These are phyloP conservation scores for Halictus quadricinctus DNA, from an alignment of 2,888 invertebrate genomes.

Conservation along the genomic window DNA sequence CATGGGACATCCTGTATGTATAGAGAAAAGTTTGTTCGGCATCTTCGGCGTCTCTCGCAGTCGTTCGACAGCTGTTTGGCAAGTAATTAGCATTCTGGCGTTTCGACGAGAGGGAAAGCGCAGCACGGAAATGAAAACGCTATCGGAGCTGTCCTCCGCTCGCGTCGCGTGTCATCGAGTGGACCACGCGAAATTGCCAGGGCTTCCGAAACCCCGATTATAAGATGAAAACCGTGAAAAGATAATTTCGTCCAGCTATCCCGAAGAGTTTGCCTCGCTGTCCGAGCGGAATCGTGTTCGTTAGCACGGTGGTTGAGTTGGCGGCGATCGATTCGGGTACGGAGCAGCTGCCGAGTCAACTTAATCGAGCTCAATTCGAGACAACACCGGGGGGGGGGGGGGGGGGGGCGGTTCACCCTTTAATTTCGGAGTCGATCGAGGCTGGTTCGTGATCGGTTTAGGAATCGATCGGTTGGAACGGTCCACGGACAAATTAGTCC, in stretches of 20 bases:
- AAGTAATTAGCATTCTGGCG: neutral
- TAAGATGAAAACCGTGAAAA: too few relatives aligned
- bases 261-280: neutral
- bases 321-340: neutral
- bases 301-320: neutral
- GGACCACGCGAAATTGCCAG: constrained; percentile 20
- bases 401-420: neutral
- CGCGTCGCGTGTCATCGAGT: constrained; percentile 28
- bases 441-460: neutral
- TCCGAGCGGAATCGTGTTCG: neutral
- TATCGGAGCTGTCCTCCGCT: neutral
- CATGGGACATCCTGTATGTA: neutral
- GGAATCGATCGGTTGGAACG: neutral
- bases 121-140: constrained; percentile 1
- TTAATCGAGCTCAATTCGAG: neutral
- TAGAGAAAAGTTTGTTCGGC: neutral
- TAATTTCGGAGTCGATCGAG: neutral
- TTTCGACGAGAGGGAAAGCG: neutral
- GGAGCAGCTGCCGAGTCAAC: neutral
- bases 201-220: constrained; percentile 7
- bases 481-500: neutral
- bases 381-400: neutral
- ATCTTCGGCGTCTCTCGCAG: too few relatives aligned
- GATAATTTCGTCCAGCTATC: too few relatives aligned
- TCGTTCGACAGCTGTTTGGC: too few relatives aligned